These are phyloP conservation scores for Stenodema calcarata DNA, from an alignment of 2,888 invertebrate species.

Conservation along the genomic window DNA sequence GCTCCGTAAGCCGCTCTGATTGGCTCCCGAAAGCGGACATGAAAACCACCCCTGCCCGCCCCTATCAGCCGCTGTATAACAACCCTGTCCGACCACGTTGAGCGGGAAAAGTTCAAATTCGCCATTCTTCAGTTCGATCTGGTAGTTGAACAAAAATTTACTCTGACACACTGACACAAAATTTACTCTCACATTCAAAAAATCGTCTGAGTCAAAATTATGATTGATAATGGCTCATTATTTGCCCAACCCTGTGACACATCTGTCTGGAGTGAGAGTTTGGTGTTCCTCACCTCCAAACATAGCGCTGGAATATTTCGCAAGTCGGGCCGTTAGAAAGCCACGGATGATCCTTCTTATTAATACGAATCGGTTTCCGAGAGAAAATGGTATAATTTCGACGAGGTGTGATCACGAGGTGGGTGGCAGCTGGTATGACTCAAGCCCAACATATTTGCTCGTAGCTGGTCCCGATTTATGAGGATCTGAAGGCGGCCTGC, in stretches of 20 bases:
- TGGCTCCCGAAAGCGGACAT: too few relatives aligned
- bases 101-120: too few relatives aligned
- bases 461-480: neutral
- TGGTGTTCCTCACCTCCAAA: neutral
- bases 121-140: too few relatives aligned
- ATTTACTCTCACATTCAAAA: too few relatives aligned
- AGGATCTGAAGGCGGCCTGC: neutral
- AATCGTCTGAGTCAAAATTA: too few relatives aligned
- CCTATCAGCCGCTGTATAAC: too few relatives aligned
- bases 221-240: neutral
- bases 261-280: neutral
- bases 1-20: too few relatives aligned
- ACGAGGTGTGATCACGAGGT: neutral
- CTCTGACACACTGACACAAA: too few relatives aligned
- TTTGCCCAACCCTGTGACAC: neutral
- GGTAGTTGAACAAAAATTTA: too few relatives aligned
- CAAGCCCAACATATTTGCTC: neutral
- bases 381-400: conserved; percentile 5
- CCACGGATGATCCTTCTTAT: neutral
- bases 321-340: neutral
- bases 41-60: too few relatives aligned
- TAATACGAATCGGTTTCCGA: neutral
- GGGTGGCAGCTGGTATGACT: neutral
- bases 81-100: too few relatives aligned
- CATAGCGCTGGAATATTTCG: neutral